Conservation (phyloP, 2,113 vertebrate genomes). For the Saguinus imperator region DNA sequence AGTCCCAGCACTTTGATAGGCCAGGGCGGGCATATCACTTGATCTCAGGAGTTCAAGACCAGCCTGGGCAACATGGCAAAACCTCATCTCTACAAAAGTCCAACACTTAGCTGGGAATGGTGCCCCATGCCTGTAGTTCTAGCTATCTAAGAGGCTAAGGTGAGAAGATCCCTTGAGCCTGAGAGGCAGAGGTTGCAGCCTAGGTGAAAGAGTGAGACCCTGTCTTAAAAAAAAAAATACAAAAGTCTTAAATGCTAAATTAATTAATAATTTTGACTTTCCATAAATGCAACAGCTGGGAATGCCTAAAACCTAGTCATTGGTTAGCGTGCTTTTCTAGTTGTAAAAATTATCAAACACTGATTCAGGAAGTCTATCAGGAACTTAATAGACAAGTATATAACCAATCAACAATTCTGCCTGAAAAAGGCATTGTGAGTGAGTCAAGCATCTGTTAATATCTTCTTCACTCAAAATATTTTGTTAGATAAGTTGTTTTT, state of each 20-base stretch:
- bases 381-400: conserved; percentile 27
- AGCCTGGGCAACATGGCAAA: too few species aligned
- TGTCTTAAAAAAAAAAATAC: too few species aligned
- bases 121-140: too few species aligned
- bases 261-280: conserved; percentile 35
- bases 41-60: too few species aligned
- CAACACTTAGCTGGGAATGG: too few species aligned
- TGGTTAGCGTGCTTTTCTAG: neutral
- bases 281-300: neutral
- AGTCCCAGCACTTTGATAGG: too few species aligned
- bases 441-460: conserved; percentile 69
- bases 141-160: too few species aligned
- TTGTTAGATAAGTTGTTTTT: conserved; percentile 78
- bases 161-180: too few species aligned
- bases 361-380: conserved; percentile 29
- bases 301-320: conserved; percentile 27
- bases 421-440: conserved; percentile 54
- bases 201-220: too few species aligned
- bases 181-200: too few species aligned
- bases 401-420: conserved; percentile 45
- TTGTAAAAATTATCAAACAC: conserved; percentile 45
- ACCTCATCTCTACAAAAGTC: too few species aligned
- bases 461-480: conserved; percentile 77
- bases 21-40: too few species aligned
- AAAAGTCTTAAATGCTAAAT: conserved; percentile 2